These are phyloP conservation scores for Oscheius sp. DNA, from an alignment of 2,888 invertebrate genomes.

Conservation along the genomic window DNA sequence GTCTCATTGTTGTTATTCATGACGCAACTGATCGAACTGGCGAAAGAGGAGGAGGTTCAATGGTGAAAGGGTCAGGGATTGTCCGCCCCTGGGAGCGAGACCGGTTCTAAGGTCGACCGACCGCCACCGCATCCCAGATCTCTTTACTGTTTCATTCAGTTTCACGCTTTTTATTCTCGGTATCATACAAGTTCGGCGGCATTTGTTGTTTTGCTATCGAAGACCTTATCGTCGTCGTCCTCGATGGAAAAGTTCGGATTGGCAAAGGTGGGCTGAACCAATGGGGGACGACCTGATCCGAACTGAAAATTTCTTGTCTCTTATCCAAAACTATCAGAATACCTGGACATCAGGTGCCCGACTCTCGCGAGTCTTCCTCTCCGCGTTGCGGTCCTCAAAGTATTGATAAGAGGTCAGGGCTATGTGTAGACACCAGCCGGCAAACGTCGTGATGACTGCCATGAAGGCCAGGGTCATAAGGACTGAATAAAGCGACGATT, in stretches of 20 bases:
- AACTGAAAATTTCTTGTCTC: slow-evolving; percentile 9
- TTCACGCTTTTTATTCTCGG: background rate
- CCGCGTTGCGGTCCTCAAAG: slow-evolving; percentile 46
- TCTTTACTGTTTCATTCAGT: background rate
- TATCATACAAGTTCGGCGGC: slow-evolving; percentile 10
- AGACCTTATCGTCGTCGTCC: slow-evolving; percentile 43
- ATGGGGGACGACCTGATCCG: slow-evolving; percentile 1
- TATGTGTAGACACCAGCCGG: slow-evolving; percentile 47
- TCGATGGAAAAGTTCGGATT: slow-evolving; percentile 53
- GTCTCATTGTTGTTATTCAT: slow-evolving; percentile 31
- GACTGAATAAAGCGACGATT: slow-evolving; percentile 31
- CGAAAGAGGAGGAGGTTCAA: background rate
- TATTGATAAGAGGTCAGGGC: slow-evolving; percentile 45
- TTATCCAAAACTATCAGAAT: background rate
- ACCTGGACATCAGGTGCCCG: slow-evolving; percentile 28
- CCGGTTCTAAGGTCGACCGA: slow-evolving; percentile 31
- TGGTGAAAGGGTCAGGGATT: slow-evolving; percentile 1
- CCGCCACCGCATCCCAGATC: slow-evolving; percentile 20
- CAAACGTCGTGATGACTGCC: slow-evolving; percentile 40
- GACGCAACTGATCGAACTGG: background rate
- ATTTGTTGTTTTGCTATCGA: slow-evolving; percentile 11
- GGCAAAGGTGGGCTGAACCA: slow-evolving; percentile 38
- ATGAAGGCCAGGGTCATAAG: slow-evolving; percentile 42
- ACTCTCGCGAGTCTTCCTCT: slow-evolving; percentile 35
- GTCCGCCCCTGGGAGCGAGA: slow-evolving; percentile 10